A percentile compares a stretch with the other conserved stretches of the same genome.
Evolutionary conservation across 35 echinoderm and acorn worm genomes (phyloP).

Genomic region (Chiridota heheva): DNA sequence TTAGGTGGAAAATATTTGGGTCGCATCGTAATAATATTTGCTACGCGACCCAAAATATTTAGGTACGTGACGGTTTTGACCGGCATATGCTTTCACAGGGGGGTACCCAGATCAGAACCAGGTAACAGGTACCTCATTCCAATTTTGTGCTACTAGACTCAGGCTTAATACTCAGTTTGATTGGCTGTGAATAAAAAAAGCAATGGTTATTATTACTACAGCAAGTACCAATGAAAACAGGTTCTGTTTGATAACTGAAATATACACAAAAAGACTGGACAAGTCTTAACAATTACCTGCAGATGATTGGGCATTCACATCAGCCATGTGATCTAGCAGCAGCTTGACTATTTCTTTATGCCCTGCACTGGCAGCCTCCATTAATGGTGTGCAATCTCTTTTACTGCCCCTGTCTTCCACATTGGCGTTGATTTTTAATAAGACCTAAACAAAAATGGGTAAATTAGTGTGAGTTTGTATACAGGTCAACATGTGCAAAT

Average conservation of each 20-base stretch:
- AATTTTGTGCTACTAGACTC: too few species aligned
- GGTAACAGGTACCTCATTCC: too few species aligned
- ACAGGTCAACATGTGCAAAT: not conserved
- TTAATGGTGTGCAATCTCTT: slow-evolving; percentile 93
- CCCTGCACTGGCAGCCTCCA: slow-evolving; percentile 94
- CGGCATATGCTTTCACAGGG: too few species aligned
- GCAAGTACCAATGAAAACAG: too few species aligned
- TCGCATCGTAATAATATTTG: too few species aligned
- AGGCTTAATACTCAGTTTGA: too few species aligned
- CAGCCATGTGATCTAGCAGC: slow-evolving; percentile 79
- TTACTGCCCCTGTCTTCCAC: slow-evolving; percentile 93
- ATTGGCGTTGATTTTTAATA: slow-evolving; percentile 94
- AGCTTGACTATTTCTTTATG: slow-evolving; percentile 90
- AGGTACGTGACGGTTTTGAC: too few species aligned
- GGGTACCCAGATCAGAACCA: too few species aligned
- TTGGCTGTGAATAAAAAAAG: too few species aligned
- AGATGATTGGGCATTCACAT: slow-evolving; percentile 91
- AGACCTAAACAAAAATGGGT: slow-evolving; percentile 42
- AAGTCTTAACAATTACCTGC: slow-evolving; percentile 61
- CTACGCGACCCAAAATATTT: too few species aligned
- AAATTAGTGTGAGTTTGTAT: not conserved
- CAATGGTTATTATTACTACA: too few species aligned
- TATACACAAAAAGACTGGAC: not conserved
- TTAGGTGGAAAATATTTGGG: too few species aligned
- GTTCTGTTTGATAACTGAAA: not conserved